Percentiles rank a stretch among this genome's conserved stretches.
Evolutionary conservation across 2,888 invertebrate species (phyloP).

Genomic region (Cacoxenus indagator): DNA sequence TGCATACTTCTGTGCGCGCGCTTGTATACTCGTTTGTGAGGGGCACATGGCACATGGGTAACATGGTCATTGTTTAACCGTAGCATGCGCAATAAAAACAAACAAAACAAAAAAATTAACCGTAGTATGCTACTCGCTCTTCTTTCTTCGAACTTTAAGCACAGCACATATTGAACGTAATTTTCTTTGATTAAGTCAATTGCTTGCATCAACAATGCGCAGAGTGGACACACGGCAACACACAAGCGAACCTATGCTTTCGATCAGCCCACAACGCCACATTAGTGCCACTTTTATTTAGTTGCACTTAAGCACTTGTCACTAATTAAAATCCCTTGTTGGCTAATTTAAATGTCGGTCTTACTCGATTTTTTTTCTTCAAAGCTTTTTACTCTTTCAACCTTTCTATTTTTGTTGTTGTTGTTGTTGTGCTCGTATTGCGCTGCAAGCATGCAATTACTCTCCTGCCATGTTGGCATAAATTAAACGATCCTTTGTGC

Average conservation of each 20-base stretch:
- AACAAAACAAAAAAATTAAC: background rate
- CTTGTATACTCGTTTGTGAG: background rate
- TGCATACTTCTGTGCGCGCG: background rate
- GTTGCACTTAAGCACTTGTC: constrained; percentile 45
- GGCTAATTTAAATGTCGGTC: constrained; percentile 59
- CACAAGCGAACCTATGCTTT: background rate
- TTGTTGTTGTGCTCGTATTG: constrained; percentile 27
- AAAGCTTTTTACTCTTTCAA: constrained; percentile 20
- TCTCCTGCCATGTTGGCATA: constrained; percentile 16
- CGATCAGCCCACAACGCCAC: background rate
- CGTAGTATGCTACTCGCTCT: too few relatives aligned
- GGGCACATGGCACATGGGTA: constrained; percentile 10
- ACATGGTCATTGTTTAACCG: constrained; percentile 5
- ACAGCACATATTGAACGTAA: background rate
- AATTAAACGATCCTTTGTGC: constrained; percentile 14
- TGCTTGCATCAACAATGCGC: constrained; percentile 10
- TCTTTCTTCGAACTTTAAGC: background rate
- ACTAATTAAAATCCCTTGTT: constrained; percentile 65
- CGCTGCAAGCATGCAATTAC: constrained; percentile 13
- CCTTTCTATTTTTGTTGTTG: constrained; percentile 21
- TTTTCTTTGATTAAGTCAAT: constrained; percentile 20
- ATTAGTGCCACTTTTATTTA: constrained; percentile 32
- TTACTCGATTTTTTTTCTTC: constrained; percentile 29
- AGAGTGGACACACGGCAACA: constrained; percentile 10
- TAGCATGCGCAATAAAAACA: background rate